phyloP scores from a whole-genome alignment of 2,113 vertebrate genomes.

The Egretta garzetta region DNA sequence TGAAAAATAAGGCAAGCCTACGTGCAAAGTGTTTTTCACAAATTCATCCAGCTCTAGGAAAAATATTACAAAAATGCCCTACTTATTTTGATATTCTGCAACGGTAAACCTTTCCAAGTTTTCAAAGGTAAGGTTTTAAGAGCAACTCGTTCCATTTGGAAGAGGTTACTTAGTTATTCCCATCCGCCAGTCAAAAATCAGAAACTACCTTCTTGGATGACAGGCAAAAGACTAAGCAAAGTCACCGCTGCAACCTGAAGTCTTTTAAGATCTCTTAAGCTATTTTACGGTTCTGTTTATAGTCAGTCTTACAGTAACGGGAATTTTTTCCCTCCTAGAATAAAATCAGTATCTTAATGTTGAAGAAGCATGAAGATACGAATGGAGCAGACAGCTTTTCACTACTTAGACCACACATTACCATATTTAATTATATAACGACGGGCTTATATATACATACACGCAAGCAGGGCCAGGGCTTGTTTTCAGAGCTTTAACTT shows the following conservation, averaged over 20 bases:
- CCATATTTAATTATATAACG: not conserved
- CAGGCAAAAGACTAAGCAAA: not conserved
- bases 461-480: not conserved
- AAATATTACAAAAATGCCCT: not conserved
- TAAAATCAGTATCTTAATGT: not conserved
- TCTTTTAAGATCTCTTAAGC: not conserved
- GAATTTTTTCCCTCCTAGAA: not conserved
- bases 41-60: not conserved
- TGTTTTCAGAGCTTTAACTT: not conserved
- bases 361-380: not conserved
- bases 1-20: not conserved
- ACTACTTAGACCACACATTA: not conserved
- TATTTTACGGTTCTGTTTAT: not conserved
- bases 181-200: not conserved
- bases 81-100: constrained; percentile 24
- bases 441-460: not conserved
- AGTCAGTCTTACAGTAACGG: not conserved
- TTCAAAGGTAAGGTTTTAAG: constrained; percentile 15
- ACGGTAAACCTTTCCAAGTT: not conserved
- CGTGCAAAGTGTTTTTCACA: not conserved
- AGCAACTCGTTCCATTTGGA: not conserved
- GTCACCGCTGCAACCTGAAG: not conserved
- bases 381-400: not conserved
- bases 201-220: not conserved
- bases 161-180: not conserved